Conservation (phyloP, 2,113 vertebrate species). For the Scopus umbretta region DNA sequence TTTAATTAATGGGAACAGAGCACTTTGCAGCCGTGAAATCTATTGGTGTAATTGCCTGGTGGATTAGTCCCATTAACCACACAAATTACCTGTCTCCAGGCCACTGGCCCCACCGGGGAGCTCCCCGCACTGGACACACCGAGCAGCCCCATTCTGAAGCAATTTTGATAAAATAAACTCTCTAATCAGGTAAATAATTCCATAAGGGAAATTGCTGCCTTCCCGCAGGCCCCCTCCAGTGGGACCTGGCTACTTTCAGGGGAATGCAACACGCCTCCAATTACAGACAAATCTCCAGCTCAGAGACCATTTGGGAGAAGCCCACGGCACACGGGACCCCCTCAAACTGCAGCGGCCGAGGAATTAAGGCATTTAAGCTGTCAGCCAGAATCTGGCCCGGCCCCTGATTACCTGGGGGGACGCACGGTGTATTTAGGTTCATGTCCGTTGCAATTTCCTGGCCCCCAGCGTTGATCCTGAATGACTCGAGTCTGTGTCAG, state of each 20-base stretch:
- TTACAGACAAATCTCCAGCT: conserved; percentile 63
- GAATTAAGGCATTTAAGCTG: conserved; percentile 89
- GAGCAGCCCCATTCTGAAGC: conserved; percentile 66
- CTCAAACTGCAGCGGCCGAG: neutral
- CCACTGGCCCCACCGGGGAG: conserved; percentile 58
- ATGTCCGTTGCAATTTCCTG: conserved; percentile 91
- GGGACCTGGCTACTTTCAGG: conserved; percentile 83
- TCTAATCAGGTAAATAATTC: conserved; percentile 92
- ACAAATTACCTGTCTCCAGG: conserved; percentile 60
- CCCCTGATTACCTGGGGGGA: conserved; percentile 87
- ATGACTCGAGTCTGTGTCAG: conserved; percentile 67
- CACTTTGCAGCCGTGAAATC: conserved; percentile 13
- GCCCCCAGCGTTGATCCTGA: conserved; percentile 80
- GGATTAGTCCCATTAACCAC: conserved; percentile 57
- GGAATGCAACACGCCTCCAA: conserved; percentile 75
- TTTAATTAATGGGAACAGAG: conserved; percentile 62
- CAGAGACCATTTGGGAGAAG: neutral
- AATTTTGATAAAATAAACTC: conserved; percentile 86
- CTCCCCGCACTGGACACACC: conserved; percentile 46
- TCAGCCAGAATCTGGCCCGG: conserved; percentile 84
- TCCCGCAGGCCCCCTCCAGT: conserved; percentile 77
- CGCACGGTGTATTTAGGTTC: conserved; percentile 86
- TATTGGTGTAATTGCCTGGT: conserved; percentile 9
- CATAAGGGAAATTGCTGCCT: conserved; percentile 81
- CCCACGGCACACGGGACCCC: conserved; percentile 22